These are phyloP conservation scores for Nemotelus pantherinus DNA, from an alignment of 2,888 invertebrate species.

Conservation along the genomic window DNA sequence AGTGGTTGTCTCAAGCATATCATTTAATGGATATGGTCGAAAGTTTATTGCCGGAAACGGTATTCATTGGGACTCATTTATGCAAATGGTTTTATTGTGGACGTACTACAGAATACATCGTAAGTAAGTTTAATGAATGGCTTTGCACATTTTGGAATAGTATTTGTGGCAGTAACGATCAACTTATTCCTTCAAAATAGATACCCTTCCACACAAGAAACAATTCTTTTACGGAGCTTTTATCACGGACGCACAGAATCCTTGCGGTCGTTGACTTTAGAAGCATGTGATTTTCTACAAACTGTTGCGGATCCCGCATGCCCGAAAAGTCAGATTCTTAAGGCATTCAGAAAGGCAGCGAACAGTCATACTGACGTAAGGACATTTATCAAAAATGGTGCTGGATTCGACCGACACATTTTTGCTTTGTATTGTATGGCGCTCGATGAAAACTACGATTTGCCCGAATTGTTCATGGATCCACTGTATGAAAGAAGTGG, in stretches of 20 bases:
- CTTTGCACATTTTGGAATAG: background rate
- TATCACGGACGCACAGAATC: constrained; percentile 74
- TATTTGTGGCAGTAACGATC: no score
- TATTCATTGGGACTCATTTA: constrained; percentile 71
- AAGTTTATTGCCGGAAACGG: constrained; percentile 65
- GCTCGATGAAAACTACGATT: constrained; percentile 64
- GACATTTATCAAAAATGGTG: constrained; percentile 66
- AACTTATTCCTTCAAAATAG: constrained; percentile 56
- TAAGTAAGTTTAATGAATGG: constrained; percentile 55
- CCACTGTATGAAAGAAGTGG: constrained; percentile 69
- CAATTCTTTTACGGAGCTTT: constrained; percentile 71
- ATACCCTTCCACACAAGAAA: constrained; percentile 73
- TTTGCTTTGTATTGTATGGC: constrained; percentile 69
- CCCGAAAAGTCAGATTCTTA: constrained; percentile 54
- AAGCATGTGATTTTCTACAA: constrained; percentile 64
- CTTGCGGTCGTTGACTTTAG: constrained; percentile 69
- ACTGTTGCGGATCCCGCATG: constrained; percentile 57
- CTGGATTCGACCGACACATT: constrained; percentile 72
- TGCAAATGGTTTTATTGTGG: constrained; percentile 70
- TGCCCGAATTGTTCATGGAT: constrained; percentile 68
- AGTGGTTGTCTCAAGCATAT: constrained; percentile 60
- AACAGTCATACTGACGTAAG: constrained; percentile 67
- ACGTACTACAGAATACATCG: constrained; percentile 68
- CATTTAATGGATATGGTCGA: constrained; percentile 67
- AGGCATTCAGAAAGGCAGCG: constrained; percentile 66